Percentiles rank a stretch among this genome's conserved stretches.
These are phyloP conservation scores for Actias luna DNA, from an alignment of 2,888 invertebrate species.

Conservation along the genomic window DNA sequence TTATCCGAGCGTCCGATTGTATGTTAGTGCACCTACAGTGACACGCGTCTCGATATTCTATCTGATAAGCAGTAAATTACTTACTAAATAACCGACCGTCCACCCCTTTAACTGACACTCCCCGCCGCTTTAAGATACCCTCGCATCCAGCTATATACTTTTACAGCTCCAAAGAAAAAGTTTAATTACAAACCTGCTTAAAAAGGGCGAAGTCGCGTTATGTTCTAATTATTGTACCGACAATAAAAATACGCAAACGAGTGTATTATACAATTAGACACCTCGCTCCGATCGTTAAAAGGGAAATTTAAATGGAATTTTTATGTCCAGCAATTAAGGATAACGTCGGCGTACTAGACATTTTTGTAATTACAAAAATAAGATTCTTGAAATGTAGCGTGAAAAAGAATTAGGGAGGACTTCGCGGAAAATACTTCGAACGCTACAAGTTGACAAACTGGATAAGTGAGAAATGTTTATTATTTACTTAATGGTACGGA, in stretches of 20 bases:
- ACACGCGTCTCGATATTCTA: slow-evolving; percentile 60
- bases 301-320: slow-evolving; percentile 83
- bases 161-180: slow-evolving; percentile 65
- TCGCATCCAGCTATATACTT: slow-evolving; percentile 67
- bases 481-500: slow-evolving; percentile 37
- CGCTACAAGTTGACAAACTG: slow-evolving; percentile 62
- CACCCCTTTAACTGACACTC: slow-evolving; percentile 30
- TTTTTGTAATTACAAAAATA: slow-evolving; percentile 83
- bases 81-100: slow-evolving; percentile 67
- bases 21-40: slow-evolving; percentile 56
- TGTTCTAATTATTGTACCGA: slow-evolving; percentile 80
- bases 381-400: slow-evolving; percentile 82
- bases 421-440: slow-evolving; percentile 69
- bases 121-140: slow-evolving; percentile 48
- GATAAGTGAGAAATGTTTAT: slow-evolving; percentile 55
- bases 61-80: slow-evolving; percentile 77
- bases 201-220: slow-evolving; percentile 73
- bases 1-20: slow-evolving; percentile 38
- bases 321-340: slow-evolving; percentile 83
- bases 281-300: slow-evolving; percentile 81
- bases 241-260: slow-evolving; percentile 82
- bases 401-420: slow-evolving; percentile 78
- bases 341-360: slow-evolving; percentile 81
- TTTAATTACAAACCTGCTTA: slow-evolving; percentile 74
- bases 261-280: slow-evolving; percentile 82